Conservation (phyloP, 2,113 vertebrate genomes). For the Erythrocercus mccallii region DNA sequence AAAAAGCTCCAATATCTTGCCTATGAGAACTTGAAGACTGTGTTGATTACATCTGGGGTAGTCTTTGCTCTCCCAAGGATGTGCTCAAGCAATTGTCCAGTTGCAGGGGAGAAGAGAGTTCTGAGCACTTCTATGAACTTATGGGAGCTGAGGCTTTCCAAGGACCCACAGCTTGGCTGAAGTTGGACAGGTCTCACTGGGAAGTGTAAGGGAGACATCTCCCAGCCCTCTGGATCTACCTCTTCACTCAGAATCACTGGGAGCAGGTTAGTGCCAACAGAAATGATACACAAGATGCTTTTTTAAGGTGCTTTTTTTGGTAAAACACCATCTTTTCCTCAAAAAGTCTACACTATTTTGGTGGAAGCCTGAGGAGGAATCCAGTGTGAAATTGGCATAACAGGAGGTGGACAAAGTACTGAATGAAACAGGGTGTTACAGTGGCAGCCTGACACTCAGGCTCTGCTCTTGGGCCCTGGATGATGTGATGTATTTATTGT, state of each 20-base stretch:
- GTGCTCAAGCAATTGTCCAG: not conserved
- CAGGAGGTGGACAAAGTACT: not conserved
- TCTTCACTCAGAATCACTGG: not conserved
- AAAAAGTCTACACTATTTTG: rapidly evolving
- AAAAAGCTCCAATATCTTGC: not conserved
- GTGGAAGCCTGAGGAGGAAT: not conserved
- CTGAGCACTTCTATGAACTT: not conserved
- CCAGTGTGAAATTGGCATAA: not conserved
- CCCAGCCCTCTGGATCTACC: not conserved
- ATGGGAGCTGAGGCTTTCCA: not conserved
- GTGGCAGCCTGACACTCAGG: not conserved
- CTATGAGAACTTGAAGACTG: not conserved
- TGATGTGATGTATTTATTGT: not conserved
- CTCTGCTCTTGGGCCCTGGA: not conserved
- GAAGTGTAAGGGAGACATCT: not conserved
- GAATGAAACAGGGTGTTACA: rapidly evolving
- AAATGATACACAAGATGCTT: not conserved
- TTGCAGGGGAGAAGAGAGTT: not conserved
- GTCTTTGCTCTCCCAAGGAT: not conserved
- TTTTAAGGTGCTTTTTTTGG: too few relatives aligned
- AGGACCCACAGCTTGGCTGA: not conserved
- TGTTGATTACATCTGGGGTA: not conserved
- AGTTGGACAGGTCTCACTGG: not conserved
- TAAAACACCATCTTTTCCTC: not conserved
- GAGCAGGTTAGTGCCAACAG: not conserved